A percentile compares a stretch with the other conserved stretches of the same genome.
These are phyloP conservation scores for Luscinia luscinia DNA, from an alignment of 2,797 vertebrate species.

Conservation along the genomic window DNA sequence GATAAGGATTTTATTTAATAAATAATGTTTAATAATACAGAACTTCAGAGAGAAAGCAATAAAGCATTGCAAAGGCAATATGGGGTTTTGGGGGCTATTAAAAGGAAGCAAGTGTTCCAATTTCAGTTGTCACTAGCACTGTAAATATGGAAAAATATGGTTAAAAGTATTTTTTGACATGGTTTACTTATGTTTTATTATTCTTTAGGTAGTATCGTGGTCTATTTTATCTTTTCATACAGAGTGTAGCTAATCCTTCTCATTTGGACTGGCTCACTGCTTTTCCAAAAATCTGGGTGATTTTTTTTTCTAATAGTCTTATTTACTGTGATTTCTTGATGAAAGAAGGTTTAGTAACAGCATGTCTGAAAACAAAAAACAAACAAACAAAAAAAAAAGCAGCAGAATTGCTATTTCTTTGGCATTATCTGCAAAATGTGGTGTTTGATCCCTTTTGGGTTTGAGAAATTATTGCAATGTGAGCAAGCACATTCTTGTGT, in stretches of 20 bases:
- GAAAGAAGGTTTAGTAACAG: background rate
- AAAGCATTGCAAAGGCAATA: rapidly evolving
- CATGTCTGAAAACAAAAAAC: background rate
- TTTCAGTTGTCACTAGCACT: background rate
- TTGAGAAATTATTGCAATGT: background rate
- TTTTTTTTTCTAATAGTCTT: background rate
- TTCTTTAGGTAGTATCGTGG: background rate
- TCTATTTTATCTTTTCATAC: background rate
- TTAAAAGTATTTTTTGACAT: background rate
- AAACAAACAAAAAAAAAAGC: background rate
- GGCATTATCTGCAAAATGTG: background rate
- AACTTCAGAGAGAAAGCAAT: background rate
- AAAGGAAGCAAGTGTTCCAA: background rate
- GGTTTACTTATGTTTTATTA: background rate
- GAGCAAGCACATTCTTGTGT: background rate
- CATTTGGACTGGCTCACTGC: background rate
- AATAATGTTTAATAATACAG: background rate
- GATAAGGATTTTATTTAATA: background rate
- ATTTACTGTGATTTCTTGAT: background rate
- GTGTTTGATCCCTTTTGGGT: background rate
- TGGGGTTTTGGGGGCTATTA: background rate
- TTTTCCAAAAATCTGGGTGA: background rate
- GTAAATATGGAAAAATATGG: background rate
- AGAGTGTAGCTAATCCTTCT: background rate
- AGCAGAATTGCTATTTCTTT: background rate